phyloP scores from a whole-genome alignment of 2,797 vertebrate genomes.

The Falco berigora region DNA sequence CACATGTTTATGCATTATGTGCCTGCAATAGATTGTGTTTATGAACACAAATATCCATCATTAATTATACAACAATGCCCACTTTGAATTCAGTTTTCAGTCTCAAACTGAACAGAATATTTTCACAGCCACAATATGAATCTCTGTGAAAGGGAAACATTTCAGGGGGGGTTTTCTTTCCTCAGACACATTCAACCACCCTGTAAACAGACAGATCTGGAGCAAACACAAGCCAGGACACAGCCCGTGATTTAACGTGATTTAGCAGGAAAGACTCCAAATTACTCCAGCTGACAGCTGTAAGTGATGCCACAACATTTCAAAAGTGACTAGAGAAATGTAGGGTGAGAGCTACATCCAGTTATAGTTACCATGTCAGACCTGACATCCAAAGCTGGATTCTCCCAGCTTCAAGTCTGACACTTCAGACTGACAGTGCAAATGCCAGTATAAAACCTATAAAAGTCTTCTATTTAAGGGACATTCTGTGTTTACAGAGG shows the following conservation, averaged over 20 bases:
- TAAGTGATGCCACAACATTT: not conserved
- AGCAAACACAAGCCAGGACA: not conserved
- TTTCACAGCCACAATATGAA: not conserved
- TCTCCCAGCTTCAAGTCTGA: not conserved
- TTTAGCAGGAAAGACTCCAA: not conserved
- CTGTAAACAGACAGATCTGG: not conserved
- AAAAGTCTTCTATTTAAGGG: not conserved
- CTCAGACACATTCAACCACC: not conserved
- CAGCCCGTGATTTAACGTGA: not conserved
- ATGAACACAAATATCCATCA: not conserved
- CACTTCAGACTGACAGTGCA: not conserved
- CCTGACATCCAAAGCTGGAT: not conserved
- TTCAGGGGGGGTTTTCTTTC: not conserved
- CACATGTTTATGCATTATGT: not conserved
- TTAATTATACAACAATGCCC: not conserved
- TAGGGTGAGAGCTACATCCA: accelerated
- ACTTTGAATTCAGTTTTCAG: not conserved
- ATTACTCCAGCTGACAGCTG: not conserved
- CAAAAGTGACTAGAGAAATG: not conserved
- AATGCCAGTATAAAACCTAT: not conserved
- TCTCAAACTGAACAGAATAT: not conserved
- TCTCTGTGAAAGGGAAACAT: not conserved
- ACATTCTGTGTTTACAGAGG: not conserved
- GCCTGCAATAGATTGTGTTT: not conserved
- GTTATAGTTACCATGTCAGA: no score